Evolutionary conservation across 2,888 invertebrate genomes (phyloP).

Genomic region (Sarcophaga rosellei): DNA sequence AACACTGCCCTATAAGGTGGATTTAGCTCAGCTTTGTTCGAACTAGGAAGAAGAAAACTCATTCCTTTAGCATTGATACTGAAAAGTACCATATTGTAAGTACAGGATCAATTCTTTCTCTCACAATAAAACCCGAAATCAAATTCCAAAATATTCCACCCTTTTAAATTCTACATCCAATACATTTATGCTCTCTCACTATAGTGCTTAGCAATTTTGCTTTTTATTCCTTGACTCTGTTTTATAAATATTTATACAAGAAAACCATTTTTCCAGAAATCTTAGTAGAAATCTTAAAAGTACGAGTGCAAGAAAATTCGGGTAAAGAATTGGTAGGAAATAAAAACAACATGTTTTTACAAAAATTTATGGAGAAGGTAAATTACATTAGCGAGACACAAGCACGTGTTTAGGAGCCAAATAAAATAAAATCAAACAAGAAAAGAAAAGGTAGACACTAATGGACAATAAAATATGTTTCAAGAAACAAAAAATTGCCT

Average conservation of each 20-base stretch:
- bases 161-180: background rate
- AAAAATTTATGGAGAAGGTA: constrained; percentile 62
- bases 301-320: background rate
- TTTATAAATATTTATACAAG: constrained; percentile 6
- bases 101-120: too few species aligned
- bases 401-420: constrained; percentile 11
- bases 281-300: background rate
- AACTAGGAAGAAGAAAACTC: too few species aligned
- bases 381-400: constrained; percentile 53
- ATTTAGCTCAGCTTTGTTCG: too few species aligned
- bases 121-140: too few species aligned
- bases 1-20: too few species aligned
- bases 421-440: background rate
- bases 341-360: constrained; percentile 65
- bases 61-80: too few species aligned
- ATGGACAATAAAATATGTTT: constrained; percentile 49
- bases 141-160: background rate
- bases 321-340: constrained; percentile 41
- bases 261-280: background rate
- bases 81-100: too few species aligned
- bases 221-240: background rate
- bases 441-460: constrained; percentile 54
- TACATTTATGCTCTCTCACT: background rate
- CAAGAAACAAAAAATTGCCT: constrained; percentile 13
- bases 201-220: background rate